phyloP scores from a whole-genome alignment of 2,888 invertebrate species.

The Elysia crispata region DNA sequence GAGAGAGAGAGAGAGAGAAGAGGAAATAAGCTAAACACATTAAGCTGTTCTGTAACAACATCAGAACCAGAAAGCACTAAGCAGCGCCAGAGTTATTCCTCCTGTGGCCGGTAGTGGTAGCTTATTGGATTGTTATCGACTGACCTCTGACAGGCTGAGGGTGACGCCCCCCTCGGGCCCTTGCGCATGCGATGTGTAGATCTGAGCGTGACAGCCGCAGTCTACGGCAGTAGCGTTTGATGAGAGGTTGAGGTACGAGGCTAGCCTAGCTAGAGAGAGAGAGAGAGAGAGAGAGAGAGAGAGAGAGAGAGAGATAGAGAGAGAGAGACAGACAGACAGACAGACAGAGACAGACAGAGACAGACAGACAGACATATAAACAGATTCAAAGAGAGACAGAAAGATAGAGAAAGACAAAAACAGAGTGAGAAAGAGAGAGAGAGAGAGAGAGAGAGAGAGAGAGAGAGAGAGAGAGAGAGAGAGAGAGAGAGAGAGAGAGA shows the following conservation, averaged over 20 bases:
- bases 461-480: not conserved
- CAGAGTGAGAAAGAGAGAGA: slow-evolving; percentile 2
- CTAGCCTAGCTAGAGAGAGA: too few species aligned
- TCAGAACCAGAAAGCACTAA: too few species aligned
- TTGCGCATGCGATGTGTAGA: too few species aligned
- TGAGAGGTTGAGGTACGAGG: too few species aligned
- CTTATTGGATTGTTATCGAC: too few species aligned
- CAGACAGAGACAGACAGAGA: not conserved
- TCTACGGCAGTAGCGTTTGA: too few species aligned
- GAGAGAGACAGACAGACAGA: not conserved
- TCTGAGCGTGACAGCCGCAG: too few species aligned
- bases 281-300: not conserved
- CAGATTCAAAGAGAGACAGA: not conserved
- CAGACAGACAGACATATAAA: not conserved
- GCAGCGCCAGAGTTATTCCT: too few species aligned
- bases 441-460: slow-evolving; percentile 18
- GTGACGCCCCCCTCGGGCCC: too few species aligned
- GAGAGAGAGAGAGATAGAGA: not conserved
- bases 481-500: slow-evolving; percentile 1
- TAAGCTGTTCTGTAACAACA: not conserved
- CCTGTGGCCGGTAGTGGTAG: too few species aligned
- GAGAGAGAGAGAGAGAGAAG: not conserved
- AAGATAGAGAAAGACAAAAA: not conserved
- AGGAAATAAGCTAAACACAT: not conserved
- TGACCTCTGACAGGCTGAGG: too few species aligned